Base-by-base conservation (phyloP, 37 sponge, comb jelly and placozoan species). In the Mnemiopsis leidyi region DNA sequence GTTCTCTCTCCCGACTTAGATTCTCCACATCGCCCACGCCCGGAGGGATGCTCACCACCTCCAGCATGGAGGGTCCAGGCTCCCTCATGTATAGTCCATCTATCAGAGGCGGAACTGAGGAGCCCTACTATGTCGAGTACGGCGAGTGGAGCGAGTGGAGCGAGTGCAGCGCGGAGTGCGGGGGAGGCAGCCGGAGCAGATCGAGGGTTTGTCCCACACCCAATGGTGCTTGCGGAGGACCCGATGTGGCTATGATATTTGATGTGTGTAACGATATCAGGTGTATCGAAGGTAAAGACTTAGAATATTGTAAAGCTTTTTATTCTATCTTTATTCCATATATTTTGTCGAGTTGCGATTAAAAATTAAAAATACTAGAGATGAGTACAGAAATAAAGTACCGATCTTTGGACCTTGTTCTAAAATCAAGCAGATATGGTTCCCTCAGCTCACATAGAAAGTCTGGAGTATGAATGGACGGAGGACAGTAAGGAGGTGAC, bases 71-170 rank as follows among this genome's bases (percentile, higher is more conserved):
- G 61, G 9, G 5, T 18, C 61, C 13, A 5, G 61, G 13, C 13
- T 48, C 61, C 13, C 61, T 48, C 5, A 48, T 18, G 5, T n/a
- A n/a, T n/a, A n/a, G n/a, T n/a, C n/a, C n/a, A n/a, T 13, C 13
- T 18, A 48, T 48, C 13, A 48, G 61, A 13, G 13, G 9, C 13
- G 61, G 61, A 48, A 18, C 61, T 48, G 9, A 5, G 61, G n/a
- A n/a, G n/a, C n/a, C n/a, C n/a, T n/a, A n/a, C n/a, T 48, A 48
- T 13, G 13, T 13, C 90, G 28, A 85, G 25, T 77, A 77, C 79
- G 26, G 18, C 1, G 48, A 38, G 61, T 85, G 90, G 90, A 40
- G 61, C 61, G 90, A 85, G 2, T 85, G 90, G 90, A 25, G 28
- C 90, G 28, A 9, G 29, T 85, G 90, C 36, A 13, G n/a, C 0